phyloP scores from a whole-genome alignment of 2,113 vertebrate genomes.

The Lipophrys pholis region DNA sequence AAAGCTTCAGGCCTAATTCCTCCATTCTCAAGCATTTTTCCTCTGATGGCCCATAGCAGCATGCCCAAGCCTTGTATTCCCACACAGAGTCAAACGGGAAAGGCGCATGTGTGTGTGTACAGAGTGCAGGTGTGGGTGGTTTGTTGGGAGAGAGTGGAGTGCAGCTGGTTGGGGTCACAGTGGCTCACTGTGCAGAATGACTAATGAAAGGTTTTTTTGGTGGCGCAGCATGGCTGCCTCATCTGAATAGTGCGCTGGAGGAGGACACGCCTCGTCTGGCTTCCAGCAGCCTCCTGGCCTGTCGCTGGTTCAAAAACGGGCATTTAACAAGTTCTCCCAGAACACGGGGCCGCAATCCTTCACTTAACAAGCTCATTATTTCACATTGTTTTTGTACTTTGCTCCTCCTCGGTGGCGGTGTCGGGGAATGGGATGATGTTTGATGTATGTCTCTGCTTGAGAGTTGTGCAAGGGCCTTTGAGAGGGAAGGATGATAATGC shows the following conservation, averaged over 20 bases:
- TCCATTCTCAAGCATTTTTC: constrained; percentile 58
- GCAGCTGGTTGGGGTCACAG: constrained; percentile 62
- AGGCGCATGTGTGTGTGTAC: constrained; percentile 49
- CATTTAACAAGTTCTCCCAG: constrained; percentile 57
- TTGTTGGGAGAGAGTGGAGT: constrained; percentile 35
- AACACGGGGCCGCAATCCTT: constrained; percentile 59
- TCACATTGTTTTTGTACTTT: constrained; percentile 71
- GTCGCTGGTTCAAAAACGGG: constrained; percentile 52
- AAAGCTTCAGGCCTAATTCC: constrained; percentile 66
- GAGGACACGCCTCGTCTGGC: constrained; percentile 62
- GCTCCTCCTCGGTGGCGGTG: constrained; percentile 55
- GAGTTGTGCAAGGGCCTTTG: constrained; percentile 54
- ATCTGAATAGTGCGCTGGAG: constrained; percentile 44
- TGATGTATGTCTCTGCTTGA: constrained; percentile 68
- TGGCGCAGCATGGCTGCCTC: constrained; percentile 34
- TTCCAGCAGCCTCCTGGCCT: constrained; percentile 42
- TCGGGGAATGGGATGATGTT: constrained; percentile 48
- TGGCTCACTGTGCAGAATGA: constrained; percentile 61
- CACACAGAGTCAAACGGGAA: constrained; percentile 65
- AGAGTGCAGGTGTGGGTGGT: constrained; percentile 67
- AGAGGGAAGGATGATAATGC: constrained; percentile 63
- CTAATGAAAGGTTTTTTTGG: constrained; percentile 71
- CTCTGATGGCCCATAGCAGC: constrained; percentile 58
- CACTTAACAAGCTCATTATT: constrained; percentile 81
- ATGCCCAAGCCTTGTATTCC: constrained; percentile 48